Evolutionary conservation across 2,888 invertebrate species (phyloP).

Genomic region (Gortyna flavago): DNA sequence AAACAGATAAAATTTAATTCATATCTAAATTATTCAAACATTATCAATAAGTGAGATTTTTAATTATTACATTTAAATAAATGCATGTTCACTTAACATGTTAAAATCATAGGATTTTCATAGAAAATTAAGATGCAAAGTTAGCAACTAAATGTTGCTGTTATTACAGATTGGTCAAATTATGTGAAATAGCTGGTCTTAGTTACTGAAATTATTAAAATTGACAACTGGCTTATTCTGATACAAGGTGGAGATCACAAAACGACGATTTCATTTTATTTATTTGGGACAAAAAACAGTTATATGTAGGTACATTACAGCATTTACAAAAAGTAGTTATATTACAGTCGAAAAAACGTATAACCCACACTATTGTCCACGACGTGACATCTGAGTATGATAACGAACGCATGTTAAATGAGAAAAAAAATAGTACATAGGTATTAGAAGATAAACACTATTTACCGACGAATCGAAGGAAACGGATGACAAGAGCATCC

Average conservation of each 20-base stretch:
- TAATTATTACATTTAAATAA: conserved; percentile 50
- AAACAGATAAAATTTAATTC: conserved; percentile 52
- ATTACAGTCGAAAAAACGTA: no score
- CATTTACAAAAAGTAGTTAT: no score
- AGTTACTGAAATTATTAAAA: not conserved
- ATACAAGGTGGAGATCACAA: not conserved
- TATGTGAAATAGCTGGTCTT: conserved; percentile 8
- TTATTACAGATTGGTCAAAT: conserved; percentile 1
- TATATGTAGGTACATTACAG: no score
- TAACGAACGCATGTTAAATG: no score
- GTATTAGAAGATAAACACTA: no score
- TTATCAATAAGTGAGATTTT: conserved; percentile 51
- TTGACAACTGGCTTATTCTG: not conserved
- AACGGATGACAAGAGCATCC: no score
- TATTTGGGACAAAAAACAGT: no score
- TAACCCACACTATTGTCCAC: no score
- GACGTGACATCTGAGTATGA: no score
- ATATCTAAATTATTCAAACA: conserved; percentile 53
- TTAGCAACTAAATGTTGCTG: conserved; percentile 1
- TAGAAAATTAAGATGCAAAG: conserved; percentile 22
- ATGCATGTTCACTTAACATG: conserved; percentile 47
- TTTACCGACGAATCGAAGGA: no score
- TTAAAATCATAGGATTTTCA: conserved; percentile 38
- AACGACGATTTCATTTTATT: no score
- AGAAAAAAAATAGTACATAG: no score